Evolutionary conservation across 2,888 invertebrate species (phyloP), one percentile per base, ranked within the genome.

Genomic region (Eristalinus aeneus): DNA sequence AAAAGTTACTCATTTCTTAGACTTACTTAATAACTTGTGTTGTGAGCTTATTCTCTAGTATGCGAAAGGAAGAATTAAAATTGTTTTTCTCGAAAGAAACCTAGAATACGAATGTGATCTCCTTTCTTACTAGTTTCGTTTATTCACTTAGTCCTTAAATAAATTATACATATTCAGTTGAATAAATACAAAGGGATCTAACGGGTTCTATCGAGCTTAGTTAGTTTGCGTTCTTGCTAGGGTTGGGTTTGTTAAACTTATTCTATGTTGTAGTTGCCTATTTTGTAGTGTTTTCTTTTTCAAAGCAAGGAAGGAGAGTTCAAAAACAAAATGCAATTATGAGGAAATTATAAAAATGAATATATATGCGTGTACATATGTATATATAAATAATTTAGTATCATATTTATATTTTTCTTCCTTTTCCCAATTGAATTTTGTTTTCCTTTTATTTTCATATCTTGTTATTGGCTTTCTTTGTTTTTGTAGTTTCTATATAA

Each of bases 1-100:
- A 80, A 85, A 85, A 85, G 63, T 80, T 81, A 76, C 53, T 80
- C 68, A 71, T 46, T 76, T 27, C 73, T 77, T 81, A 69, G 31
- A 76, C 46, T 73, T 80, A 67, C 58, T 76, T 53, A 68, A 60
- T 72, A 73, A 64, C 46, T 85, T 85, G 67, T 76, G 53, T 68
- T 69, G 58, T 73, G 39, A 77, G 63, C 73, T 73, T 81, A 86
- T 16, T 9, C 60, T 53, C 23, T 75, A 76, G 16, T 16, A 46
- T 46, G 46, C 27, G 16, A 46, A 46, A 46, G 46, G 46, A 46
- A 46, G 46, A 46, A 46, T 46, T 46, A 16, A 46, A 46, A 16
- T 46, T 46, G 16, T 46, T 46, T 16, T 46, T 11, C 27, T 27
- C 5, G 27, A 27, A 27, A 71, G 20, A 31, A 58, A 58, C 23